phyloP scores from a whole-genome alignment of 1,140 invertebrate species.

The Calosoma granatense region DNA sequence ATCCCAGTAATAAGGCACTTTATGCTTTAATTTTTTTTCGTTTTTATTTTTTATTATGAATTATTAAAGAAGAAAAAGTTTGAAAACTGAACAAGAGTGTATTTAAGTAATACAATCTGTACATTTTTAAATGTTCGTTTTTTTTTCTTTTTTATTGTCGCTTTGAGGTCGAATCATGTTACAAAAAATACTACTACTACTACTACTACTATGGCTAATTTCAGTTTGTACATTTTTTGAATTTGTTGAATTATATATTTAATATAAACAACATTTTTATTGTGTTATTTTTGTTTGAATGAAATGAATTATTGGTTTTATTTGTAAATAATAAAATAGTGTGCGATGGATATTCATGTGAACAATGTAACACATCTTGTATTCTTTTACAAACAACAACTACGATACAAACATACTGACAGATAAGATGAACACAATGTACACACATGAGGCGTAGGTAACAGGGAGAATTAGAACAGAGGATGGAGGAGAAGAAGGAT shows the following conservation, averaged over 20 bases:
- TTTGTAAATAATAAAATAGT: neutral
- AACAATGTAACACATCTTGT: neutral
- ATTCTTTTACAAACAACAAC: neutral
- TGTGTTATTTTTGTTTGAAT: neutral
- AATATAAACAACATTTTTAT: neutral
- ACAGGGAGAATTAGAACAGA: too few species aligned
- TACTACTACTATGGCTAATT: too few species aligned
- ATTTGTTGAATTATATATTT: neutral
- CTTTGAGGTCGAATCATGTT: neutral
- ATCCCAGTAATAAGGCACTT: constrained; percentile 3
- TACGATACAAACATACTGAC: too few species aligned
- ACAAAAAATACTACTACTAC: too few species aligned
- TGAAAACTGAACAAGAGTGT: neutral
- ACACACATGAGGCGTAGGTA: too few species aligned
- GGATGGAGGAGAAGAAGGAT: neutral
- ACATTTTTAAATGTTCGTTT: neutral
- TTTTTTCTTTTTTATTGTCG: constrained; percentile 3
- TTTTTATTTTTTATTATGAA: too few species aligned
- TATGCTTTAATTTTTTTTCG: neutral
- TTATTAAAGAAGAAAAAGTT: neutral
- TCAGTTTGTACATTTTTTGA: neutral
- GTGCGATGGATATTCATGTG: neutral
- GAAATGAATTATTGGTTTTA: neutral
- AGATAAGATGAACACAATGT: too few species aligned
- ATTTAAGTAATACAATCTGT: neutral